Conservation (phyloP, 2,797 vertebrate species). For the Chromobotia macracanthus region DNA sequence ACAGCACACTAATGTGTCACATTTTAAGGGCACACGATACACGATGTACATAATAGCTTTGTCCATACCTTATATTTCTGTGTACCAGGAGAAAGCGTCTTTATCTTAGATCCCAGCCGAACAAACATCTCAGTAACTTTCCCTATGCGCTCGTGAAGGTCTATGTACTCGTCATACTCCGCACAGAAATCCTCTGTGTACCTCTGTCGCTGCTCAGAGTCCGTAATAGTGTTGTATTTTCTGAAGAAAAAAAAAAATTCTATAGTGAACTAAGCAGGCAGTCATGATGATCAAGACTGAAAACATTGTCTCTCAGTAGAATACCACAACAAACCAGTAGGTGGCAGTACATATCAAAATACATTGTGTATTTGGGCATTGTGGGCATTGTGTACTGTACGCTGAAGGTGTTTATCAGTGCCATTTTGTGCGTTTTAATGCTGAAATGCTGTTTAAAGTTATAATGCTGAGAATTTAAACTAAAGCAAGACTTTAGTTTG, state of each 20-base stretch:
- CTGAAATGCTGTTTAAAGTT: too few relatives aligned
- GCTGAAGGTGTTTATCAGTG: not conserved
- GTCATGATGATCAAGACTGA: not conserved
- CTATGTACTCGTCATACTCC: slow-evolving; percentile 82
- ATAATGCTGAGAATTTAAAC: not conserved
- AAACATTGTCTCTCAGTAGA: not conserved
- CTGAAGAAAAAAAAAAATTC: slow-evolving; percentile 61
- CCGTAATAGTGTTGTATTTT: slow-evolving; percentile 78
- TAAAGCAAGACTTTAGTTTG: not conserved
- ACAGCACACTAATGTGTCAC: slow-evolving; percentile 8
- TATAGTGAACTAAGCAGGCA: not conserved
- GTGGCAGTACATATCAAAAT: slow-evolving; percentile 63
- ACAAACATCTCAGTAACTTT: slow-evolving; percentile 81
- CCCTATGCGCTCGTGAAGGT: slow-evolving; percentile 79
- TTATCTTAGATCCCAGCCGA: slow-evolving; percentile 86
- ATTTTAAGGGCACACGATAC: not conserved
- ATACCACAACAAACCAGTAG: slow-evolving; percentile 59
- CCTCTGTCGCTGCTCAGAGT: slow-evolving; percentile 77
- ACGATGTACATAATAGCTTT: not conserved
- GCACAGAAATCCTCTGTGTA: slow-evolving; percentile 86
- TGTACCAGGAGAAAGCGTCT: slow-evolving; percentile 80
- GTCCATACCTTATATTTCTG: slow-evolving; percentile 81
- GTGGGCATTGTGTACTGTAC: not conserved
- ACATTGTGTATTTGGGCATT: not conserved
- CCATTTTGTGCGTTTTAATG: not conserved